phyloP scores from a whole-genome alignment of 2,888 invertebrate species.

The Blastobasis adustella region DNA sequence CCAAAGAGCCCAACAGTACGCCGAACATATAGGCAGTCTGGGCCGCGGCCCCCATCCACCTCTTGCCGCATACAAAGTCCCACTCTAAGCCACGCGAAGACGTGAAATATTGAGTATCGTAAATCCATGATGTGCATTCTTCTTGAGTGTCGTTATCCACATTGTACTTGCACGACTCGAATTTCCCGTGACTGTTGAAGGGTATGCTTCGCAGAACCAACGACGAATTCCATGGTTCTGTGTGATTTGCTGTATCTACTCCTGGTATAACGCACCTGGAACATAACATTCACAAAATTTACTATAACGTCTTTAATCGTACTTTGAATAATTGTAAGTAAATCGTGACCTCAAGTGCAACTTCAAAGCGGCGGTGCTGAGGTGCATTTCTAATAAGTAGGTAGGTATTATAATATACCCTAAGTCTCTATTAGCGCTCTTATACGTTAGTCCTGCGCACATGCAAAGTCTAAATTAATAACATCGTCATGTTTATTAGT shows the following conservation, averaged over 20 bases:
- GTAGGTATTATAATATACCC: too few relatives aligned
- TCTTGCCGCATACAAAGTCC: conserved; percentile 85
- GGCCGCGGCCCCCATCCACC: conserved; percentile 89
- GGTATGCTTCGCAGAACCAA: conserved; percentile 75
- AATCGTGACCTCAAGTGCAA: too few relatives aligned
- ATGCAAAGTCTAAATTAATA: too few relatives aligned
- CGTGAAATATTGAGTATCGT: conserved; percentile 82
- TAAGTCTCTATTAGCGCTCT: too few relatives aligned
- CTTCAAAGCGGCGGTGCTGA: too few relatives aligned
- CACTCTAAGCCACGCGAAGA: conserved; percentile 87
- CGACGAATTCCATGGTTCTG: conserved; percentile 72
- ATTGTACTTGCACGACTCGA: conserved; percentile 78
- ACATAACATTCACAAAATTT: conserved; percentile 18
- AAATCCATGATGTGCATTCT: conserved; percentile 77
- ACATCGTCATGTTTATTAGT: too few relatives aligned
- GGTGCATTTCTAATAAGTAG: too few relatives aligned
- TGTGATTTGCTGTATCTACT: conserved; percentile 68
- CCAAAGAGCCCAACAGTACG: conserved; percentile 85
- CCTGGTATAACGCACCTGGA: conserved; percentile 76
- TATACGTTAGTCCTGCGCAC: too few relatives aligned
- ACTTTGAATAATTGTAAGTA: too few relatives aligned
- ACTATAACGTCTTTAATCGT: too few relatives aligned
- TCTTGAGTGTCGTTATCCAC: conserved; percentile 48
- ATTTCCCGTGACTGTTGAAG: conserved; percentile 64
- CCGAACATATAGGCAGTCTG: conserved; percentile 90